Percentiles rank a stretch among this genome's conserved stretches.
Evolutionary conservation across 2,888 invertebrate species (phyloP).

Genomic region (Sturmia bella): DNA sequence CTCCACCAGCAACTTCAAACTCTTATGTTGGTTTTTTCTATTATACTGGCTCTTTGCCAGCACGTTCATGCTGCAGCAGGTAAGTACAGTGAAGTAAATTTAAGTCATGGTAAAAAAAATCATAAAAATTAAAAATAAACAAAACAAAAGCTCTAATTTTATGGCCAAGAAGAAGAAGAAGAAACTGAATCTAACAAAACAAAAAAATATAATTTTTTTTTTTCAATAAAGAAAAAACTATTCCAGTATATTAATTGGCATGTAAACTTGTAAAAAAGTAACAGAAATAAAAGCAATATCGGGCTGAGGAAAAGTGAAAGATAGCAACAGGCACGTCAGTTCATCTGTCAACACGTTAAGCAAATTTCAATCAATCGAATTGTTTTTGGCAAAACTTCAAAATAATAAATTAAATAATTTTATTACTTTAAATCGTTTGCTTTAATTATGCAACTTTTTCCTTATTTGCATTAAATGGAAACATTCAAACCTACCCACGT

Average conservation of each 20-base stretch:
- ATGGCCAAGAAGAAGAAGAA: conserved; percentile 39
- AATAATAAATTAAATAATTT: conserved; percentile 42
- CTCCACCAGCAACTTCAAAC: conserved; percentile 48
- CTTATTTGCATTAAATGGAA: conserved; percentile 21
- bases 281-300: conserved; percentile 27
- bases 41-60: conserved; percentile 67
- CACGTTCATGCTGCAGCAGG: conserved; percentile 66
- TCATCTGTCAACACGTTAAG: conserved; percentile 6
- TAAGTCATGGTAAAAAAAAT: conserved; percentile 24
- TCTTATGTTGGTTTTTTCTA: conserved; percentile 51
- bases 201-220: conserved; percentile 3
- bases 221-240: background rate
- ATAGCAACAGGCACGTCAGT: conserved; percentile 14
- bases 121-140: background rate
- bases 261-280: conserved; percentile 13
- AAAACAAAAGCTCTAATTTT: conserved; percentile 25
- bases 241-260: conserved; percentile 24
- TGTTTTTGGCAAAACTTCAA: conserved; percentile 51
- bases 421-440: conserved; percentile 5
- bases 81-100: conserved; percentile 52
- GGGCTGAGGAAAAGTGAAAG: conserved; percentile 49
- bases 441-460: conserved; percentile 43
- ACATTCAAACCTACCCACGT: conserved; percentile 28
- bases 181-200: conserved; percentile 22
- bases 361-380: conserved; percentile 25